Evolutionary conservation across 2,888 invertebrate genomes (phyloP), one percentile per base, ranked within the genome.

Genomic region (Caenorhabditis sp.): DNA sequence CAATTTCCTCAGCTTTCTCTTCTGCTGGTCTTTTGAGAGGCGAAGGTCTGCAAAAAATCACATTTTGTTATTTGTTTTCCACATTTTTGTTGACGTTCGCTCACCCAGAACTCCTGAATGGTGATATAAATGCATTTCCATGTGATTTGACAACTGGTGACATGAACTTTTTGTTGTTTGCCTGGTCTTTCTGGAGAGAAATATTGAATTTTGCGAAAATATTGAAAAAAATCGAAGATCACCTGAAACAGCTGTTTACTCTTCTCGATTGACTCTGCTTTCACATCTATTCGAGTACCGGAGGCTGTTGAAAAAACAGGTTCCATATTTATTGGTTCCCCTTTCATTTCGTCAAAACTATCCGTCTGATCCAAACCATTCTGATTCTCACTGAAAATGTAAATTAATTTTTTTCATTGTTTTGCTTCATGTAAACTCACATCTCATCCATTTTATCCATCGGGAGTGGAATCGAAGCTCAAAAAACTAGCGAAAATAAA

Each of bases 271-370:
- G 72, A 68, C 53, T 68, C 72, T 27, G 50, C 68, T 27, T 63
- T 62, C 23, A 73, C 72, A 14, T 68, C 59, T 8, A 73, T 73
- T 59, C 59, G 62, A n/a, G 59, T 50, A 14, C 70, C 70, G 25
- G 63, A 27, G 14, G 72, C 72, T 20, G 72, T 73, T 17, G 68
- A 73, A 23, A 73, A 73, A 20, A 73, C 62, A 12, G 72, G 68
- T 64, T 73, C 72, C 49, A 66, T 38, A 10, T 58, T 38, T 27
- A 73, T 56, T 20, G 63, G 61, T 14, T 52, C 68, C 5, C 59
- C 65, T 68, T 73, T 73, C 7, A 59, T 20, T 38, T 73, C 68
- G n/a, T 73, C 72, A 26, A 73, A 73, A 52, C 72, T 73, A 59
- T 73, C 72, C 14, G 67, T 58, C 20, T 60, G 3, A 31, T 58